Conservation (phyloP, 2,888 invertebrate genomes). For the Latrodectus elegans region DNA sequence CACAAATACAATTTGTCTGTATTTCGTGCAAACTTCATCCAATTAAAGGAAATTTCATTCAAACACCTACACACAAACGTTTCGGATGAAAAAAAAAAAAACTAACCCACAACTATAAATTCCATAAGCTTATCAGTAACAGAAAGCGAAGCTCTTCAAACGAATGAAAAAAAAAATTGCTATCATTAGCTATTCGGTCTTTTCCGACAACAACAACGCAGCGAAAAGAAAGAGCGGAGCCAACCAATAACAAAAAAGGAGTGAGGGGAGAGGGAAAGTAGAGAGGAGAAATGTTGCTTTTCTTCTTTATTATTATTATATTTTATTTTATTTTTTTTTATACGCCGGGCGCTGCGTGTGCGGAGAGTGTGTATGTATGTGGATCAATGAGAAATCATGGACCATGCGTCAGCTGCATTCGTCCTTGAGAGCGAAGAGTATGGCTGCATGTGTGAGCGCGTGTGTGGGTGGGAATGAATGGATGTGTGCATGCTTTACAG, state of each 20-base stretch:
- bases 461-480: constrained; percentile 12
- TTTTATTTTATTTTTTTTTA: no score
- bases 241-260: constrained; percentile 37
- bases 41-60: no score
- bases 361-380: constrained; percentile 9
- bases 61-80: no score
- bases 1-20: no score
- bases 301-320: constrained; percentile 11
- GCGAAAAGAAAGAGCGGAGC: neutral
- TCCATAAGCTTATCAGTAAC: no score
- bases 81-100: no score
- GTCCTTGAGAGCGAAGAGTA: constrained; percentile 51
- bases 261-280: constrained; percentile 10
- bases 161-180: constrained; percentile 43
- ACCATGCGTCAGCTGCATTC: constrained; percentile 64
- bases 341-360: neutral
- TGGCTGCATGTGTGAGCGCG: constrained; percentile 39
- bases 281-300: constrained; percentile 30
- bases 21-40: no score
- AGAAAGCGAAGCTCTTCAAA: no score
- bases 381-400: constrained; percentile 45
- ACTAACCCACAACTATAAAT: no score
- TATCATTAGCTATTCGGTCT: constrained; percentile 50
- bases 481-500: constrained; percentile 38
- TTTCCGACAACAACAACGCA: constrained; percentile 29